Conservation (phyloP, 2,888 invertebrate species). For the Embidobia sp. region DNA sequence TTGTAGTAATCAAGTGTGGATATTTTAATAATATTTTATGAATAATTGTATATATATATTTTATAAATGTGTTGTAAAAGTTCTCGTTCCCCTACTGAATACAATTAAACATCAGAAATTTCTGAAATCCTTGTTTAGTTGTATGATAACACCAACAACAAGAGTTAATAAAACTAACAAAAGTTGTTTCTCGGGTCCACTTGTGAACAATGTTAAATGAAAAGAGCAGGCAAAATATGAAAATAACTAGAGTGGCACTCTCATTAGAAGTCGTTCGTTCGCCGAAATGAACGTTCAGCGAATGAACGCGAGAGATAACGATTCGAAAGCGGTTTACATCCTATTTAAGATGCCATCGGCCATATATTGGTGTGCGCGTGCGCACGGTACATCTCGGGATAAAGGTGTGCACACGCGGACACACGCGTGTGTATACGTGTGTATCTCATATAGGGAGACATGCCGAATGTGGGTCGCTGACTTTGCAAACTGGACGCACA, state of each 20-base stretch:
- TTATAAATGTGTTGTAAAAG: too few relatives aligned
- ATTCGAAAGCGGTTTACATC: conserved; percentile 76
- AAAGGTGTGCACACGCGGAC: conserved; percentile 10
- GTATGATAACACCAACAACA: too few relatives aligned
- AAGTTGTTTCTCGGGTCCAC: too few relatives aligned
- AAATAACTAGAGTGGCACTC: conserved; percentile 49
- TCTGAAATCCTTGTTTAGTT: too few relatives aligned
- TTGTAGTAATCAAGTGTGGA: too few relatives aligned
- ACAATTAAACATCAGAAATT: too few relatives aligned
- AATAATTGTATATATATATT: too few relatives aligned
- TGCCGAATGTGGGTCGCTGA: conserved; percentile 76
- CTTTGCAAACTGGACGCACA: conserved; percentile 71
- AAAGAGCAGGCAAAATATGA: not conserved
- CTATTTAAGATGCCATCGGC: conserved; percentile 73
- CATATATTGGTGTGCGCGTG: conserved; percentile 69
- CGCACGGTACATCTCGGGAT: conserved; percentile 61
- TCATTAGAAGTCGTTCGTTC: conserved; percentile 53
- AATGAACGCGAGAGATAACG: conserved; percentile 67
- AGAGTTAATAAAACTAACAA: too few relatives aligned
- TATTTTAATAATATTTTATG: too few relatives aligned
- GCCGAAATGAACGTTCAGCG: conserved; percentile 53
- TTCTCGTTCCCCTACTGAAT: too few relatives aligned
- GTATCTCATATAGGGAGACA: conserved; percentile 66
- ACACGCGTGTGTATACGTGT: conserved; percentile 63
- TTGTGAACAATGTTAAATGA: too few relatives aligned